phyloP scores from a whole-genome alignment of 2,888 invertebrate genomes.

The Noctua janthina region DNA sequence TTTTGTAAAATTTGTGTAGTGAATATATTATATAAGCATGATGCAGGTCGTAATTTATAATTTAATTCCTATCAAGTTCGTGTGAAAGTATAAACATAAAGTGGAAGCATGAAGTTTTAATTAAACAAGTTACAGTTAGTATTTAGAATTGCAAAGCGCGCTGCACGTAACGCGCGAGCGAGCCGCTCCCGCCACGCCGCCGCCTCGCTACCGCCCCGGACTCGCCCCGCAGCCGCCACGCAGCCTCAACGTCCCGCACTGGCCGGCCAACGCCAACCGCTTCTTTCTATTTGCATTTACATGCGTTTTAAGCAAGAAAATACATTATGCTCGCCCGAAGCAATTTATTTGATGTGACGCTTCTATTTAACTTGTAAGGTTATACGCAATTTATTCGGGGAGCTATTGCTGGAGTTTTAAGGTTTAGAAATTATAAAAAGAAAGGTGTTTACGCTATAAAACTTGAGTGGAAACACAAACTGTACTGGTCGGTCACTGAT shows the following conservation, averaged over 20 bases:
- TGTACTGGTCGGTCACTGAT: background rate
- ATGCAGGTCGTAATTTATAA: slow-evolving; percentile 60
- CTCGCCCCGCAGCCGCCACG: background rate
- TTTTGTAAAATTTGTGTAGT: slow-evolving; percentile 33
- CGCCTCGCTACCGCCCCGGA: slow-evolving; percentile 3
- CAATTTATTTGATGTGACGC: slow-evolving; percentile 45
- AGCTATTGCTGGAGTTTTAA: slow-evolving; percentile 10
- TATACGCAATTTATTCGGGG: slow-evolving; percentile 22
- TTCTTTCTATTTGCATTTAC: slow-evolving; percentile 55
- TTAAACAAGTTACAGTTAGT: slow-evolving; percentile 70
- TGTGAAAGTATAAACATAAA: slow-evolving; percentile 61
- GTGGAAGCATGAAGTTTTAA: slow-evolving; percentile 68
- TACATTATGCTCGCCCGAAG: slow-evolving; percentile 39
- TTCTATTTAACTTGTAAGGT: slow-evolving; percentile 26
- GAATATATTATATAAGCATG: slow-evolving; percentile 54
- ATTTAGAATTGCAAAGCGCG: slow-evolving; percentile 70
- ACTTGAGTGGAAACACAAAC: slow-evolving; percentile 13
- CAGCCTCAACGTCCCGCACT: background rate
- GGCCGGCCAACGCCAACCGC: background rate
- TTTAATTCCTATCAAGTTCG: slow-evolving; percentile 57
- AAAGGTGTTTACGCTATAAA: slow-evolving; percentile 26
- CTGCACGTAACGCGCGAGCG: slow-evolving; percentile 31
- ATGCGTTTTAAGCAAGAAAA: slow-evolving; percentile 43
- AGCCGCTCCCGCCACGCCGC: slow-evolving; percentile 2
- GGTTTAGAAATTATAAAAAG: slow-evolving; percentile 25